Conservation (phyloP, 2,888 invertebrate species). For the Notodonta dromedarius region DNA sequence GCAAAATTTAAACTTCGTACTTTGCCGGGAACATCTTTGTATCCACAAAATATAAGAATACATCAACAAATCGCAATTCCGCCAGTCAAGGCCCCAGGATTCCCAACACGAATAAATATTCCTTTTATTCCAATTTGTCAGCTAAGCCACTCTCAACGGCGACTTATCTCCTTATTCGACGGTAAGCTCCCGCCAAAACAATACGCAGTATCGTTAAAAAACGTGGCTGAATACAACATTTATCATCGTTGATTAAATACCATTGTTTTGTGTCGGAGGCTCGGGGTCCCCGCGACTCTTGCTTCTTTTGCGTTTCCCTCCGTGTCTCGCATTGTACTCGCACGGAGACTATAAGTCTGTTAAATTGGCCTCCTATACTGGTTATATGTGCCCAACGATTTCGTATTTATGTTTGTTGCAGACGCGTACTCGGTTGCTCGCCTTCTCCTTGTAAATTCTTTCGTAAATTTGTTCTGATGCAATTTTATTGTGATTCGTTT, state of each 20-base stretch:
- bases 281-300: constrained; percentile 70
- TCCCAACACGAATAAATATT: constrained; percentile 80
- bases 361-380: constrained; percentile 80
- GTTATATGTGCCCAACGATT: constrained; percentile 64
- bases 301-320: constrained; percentile 73
- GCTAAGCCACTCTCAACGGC: constrained; percentile 81
- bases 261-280: constrained; percentile 83
- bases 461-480: constrained; percentile 56
- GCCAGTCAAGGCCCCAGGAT: constrained; percentile 49
- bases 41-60: constrained; percentile 55
- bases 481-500: constrained; percentile 46
- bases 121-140: constrained; percentile 85
- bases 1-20: too few relatives aligned
- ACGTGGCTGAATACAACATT: constrained; percentile 83
- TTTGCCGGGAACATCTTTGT: constrained; percentile 22
- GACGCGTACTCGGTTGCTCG: constrained; percentile 62
- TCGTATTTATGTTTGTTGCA: constrained; percentile 64
- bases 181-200: constrained; percentile 83
- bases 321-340: constrained; percentile 78
- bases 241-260: constrained; percentile 85
- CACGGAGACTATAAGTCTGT: constrained; percentile 83
- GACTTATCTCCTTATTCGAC: constrained; percentile 81
- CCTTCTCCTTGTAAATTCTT: constrained; percentile 65
- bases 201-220: constrained; percentile 83
- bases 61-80: constrained; percentile 54